Percentiles rank a stretch among this genome's conserved stretches.
Conservation (phyloP, 2,888 invertebrate genomes). For the Zygaena filipendulae region DNA sequence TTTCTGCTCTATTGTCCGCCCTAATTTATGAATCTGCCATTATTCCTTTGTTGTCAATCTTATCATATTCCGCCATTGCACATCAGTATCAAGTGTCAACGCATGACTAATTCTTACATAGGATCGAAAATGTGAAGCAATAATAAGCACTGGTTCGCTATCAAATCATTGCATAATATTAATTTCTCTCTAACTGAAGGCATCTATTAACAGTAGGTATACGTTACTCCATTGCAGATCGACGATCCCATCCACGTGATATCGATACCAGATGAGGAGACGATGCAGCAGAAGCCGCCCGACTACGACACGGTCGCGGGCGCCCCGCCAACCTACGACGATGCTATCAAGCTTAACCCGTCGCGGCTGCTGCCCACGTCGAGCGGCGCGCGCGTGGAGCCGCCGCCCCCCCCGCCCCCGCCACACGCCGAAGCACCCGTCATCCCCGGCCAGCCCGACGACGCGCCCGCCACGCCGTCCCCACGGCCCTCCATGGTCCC, state of each 20-base stretch:
- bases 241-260: slow-evolving; percentile 75
- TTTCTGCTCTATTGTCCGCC: no score
- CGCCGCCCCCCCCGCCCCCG: slow-evolving; percentile 21
- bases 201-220: no score
- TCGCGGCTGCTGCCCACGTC: slow-evolving; percentile 57
- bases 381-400: slow-evolving; percentile 35
- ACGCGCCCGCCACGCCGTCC: slow-evolving; percentile 16
- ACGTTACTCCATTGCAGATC: slow-evolving; percentile 60
- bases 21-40: no score
- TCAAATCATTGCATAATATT: no score
- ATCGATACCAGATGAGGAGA: slow-evolving; percentile 68
- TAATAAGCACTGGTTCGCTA: no score
- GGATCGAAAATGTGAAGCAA: no score
- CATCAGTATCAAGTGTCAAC: no score
- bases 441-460: slow-evolving; percentile 38
- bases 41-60: no score
- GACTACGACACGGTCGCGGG: slow-evolving; percentile 78
- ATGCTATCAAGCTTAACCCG: slow-evolving; percentile 77
- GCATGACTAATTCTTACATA: no score
- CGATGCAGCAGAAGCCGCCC: slow-evolving; percentile 75
- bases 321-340: slow-evolving; percentile 77
- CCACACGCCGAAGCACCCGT: slow-evolving; percentile 25
- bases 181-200: no score
- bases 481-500: slow-evolving; percentile 28
- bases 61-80: no score